These are phyloP conservation scores for Acrocera orbiculus DNA, from an alignment of 2,888 invertebrate species.

Conservation along the genomic window DNA sequence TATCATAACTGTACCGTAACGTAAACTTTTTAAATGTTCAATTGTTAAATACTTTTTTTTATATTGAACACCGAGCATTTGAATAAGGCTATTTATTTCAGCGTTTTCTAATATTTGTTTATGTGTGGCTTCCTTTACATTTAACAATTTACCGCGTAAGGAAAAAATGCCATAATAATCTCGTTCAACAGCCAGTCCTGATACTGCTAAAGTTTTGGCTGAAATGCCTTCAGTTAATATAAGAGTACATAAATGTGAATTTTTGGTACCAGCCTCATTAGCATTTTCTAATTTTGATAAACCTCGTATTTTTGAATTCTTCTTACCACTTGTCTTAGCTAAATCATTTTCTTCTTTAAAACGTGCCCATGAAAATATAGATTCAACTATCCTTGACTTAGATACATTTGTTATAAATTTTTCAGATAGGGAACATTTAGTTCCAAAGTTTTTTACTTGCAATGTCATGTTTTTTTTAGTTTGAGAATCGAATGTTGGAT, in stretches of 20 bases:
- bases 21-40: constrained; percentile 75
- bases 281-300: constrained; percentile 96
- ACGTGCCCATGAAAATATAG: constrained; percentile 89
- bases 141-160: constrained; percentile 85
- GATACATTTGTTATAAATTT: constrained; percentile 63
- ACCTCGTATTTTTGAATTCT: constrained; percentile 74
- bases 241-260: constrained; percentile 78
- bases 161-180: constrained; percentile 96
- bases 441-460: constrained; percentile 87
- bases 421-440: constrained; percentile 72
- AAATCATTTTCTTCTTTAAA: constrained; percentile 85
- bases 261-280: constrained; percentile 85
- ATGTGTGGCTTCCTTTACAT: constrained; percentile 92
- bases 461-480: constrained; percentile 99
- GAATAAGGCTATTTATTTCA: constrained; percentile 91
- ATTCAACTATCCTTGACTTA: constrained; percentile 85
- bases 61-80: constrained; percentile 91
- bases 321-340: constrained; percentile 74
- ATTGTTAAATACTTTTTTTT: constrained; percentile 76
- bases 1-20: constrained; percentile 95
- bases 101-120: constrained; percentile 95
- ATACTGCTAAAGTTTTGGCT: constrained; percentile 93
- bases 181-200: constrained; percentile 85
- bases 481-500: constrained; percentile 99
- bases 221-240: constrained; percentile 99